Base-by-base conservation (phyloP, 2,113 vertebrate genomes). In the Rhombomys opimus region DNA sequence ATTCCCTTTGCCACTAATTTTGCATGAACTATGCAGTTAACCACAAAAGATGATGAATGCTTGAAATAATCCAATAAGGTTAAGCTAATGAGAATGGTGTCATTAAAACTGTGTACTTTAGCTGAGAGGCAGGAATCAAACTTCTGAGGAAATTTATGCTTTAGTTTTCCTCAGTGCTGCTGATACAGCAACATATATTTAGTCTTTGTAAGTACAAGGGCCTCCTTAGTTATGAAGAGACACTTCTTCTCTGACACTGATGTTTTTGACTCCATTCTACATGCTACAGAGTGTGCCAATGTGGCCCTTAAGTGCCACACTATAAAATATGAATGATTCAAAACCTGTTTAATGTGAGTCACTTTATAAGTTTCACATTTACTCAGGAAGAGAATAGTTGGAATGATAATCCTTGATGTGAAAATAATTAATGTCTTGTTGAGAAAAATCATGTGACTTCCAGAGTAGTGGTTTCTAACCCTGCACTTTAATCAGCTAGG, bases 71-170 rank as follows among this genome's bases (percentile, higher is more conserved):
- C 95, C 88, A 82, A 93, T 46, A 96, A 97, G 89, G 32, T 97
- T 91, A 96, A 98, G 97, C 93, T 98, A 98, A 98, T 98, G 96
- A 98, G 97, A 97, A 84, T 95, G 95, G 97, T 98, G 89, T 97
- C 97, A 97, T 97, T 96, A 96, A 97, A 97, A 88, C 50, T 92
- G 84, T 95, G 88, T n/a, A 67, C 73, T 96, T 81, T 76, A 95
- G 97, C 96, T 90, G 12, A 97, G 90, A 98, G 97, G 97, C 96
- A 95, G 95, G 94, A 72, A 86, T 68, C 25, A 93, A 96, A 97
- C 84, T 98, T 98, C 80, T 89, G 57, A 97, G 89, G 20, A 95
- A 57, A 80, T 32, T 91, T 86, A 89, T 5, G 22, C 78, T 95
- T 95, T 75, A 65, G 14, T 92, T 81, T 87, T 68, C 97, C 97